These are phyloP conservation scores for Tupaia chinensis DNA, from an alignment of 2,113 vertebrate species.

Conservation along the genomic window DNA sequence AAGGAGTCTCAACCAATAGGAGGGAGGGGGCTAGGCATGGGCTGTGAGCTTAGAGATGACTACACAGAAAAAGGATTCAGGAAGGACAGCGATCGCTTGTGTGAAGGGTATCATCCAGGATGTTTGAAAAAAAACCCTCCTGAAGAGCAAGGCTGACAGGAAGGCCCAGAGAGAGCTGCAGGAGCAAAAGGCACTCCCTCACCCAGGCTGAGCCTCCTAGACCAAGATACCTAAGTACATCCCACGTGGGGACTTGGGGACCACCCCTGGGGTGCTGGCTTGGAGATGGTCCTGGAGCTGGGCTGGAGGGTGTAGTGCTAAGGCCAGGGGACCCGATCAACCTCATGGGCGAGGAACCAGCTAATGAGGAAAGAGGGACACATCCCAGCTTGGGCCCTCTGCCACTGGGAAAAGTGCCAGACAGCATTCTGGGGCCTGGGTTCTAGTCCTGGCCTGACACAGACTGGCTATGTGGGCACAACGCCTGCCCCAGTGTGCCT, in stretches of 20 bases:
- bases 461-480: neutral
- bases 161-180: neutral
- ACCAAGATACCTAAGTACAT: neutral
- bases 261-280: neutral
- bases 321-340: neutral
- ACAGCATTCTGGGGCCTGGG: neutral
- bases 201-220: neutral
- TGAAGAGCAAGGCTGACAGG: neutral
- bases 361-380: neutral
- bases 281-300: neutral
- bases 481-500: neutral
- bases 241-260: neutral
- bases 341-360: neutral
- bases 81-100: neutral
- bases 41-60: neutral
- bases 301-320: neutral
- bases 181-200: neutral
- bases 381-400: neutral
- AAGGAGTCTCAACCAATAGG: neutral
- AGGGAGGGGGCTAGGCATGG: neutral
- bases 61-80: neutral
- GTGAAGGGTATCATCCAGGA: neutral
- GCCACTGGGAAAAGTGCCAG: neutral
- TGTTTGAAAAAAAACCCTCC: neutral
- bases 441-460: neutral